Conservation (phyloP, 1,140 invertebrate species). For the Scaptomyza montana region DNA sequence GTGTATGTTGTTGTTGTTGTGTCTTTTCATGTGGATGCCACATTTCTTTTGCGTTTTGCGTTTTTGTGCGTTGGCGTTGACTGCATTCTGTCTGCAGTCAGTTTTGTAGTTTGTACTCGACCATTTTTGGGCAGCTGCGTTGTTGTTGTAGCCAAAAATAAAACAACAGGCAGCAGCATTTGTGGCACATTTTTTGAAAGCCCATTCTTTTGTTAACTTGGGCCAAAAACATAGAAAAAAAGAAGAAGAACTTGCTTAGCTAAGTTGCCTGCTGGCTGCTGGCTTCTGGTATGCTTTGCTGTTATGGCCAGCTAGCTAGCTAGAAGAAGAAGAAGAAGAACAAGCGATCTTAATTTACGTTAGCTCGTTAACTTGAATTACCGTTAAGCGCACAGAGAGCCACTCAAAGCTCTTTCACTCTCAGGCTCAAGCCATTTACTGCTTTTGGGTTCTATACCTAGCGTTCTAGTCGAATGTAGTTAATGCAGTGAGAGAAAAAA, state of each 20-base stretch:
- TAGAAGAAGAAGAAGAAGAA: constrained; percentile 40
- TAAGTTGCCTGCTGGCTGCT: constrained; percentile 19
- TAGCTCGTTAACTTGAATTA: constrained; percentile 79
- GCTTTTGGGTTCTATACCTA: constrained; percentile 3
- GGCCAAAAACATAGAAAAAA: constrained; percentile 3
- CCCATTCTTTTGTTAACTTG: constrained; percentile 26
- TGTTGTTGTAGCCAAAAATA: constrained; percentile 66
- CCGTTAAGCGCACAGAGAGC: constrained; percentile 56
- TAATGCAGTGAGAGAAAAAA: background rate
- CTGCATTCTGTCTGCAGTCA: constrained; percentile 60
- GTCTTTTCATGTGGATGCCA: constrained; percentile 37
- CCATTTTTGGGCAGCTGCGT: constrained; percentile 56
- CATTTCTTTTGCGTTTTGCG: constrained; percentile 2
- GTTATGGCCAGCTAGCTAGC: constrained; percentile 23
- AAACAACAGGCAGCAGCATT: constrained; percentile 38
- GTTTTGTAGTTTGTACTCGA: constrained; percentile 27
- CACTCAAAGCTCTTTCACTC: constrained; percentile 47
- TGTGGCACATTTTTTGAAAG: constrained; percentile 43
- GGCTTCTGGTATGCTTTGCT: constrained; percentile 33
- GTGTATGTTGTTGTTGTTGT: constrained; percentile 31
- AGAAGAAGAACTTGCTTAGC: constrained; percentile 40
- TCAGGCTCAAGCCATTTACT: constrained; percentile 37
- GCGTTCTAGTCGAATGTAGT: background rate
- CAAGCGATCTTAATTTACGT: constrained; percentile 82
- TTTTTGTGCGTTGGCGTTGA: constrained; percentile 67